phyloP scores from a whole-genome alignment of 1,140 invertebrate genomes.

The Rhyacophila brunnea region DNA sequence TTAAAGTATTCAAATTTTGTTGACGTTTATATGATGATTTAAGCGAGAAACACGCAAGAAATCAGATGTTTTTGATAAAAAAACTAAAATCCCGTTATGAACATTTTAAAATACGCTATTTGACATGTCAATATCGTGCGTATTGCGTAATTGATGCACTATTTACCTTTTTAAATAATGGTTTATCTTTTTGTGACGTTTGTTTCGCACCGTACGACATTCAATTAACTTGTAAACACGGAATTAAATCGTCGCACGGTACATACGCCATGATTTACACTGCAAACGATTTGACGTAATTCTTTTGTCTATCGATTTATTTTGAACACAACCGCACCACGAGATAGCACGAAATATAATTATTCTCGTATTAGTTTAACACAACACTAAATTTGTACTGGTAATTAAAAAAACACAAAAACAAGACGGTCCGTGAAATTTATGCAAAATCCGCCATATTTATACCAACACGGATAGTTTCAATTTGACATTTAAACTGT shows the following conservation, averaged over 20 bases:
- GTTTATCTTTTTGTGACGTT: too few relatives aligned
- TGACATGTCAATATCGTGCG: background rate
- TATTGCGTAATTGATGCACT: too few relatives aligned
- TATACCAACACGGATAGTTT: background rate
- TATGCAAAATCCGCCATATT: slow-evolving; percentile 3
- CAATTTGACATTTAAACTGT: background rate
- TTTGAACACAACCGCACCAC: background rate
- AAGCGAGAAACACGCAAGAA: too few relatives aligned
- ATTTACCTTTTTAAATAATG: too few relatives aligned
- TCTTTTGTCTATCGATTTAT: background rate
- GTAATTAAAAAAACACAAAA: too few relatives aligned
- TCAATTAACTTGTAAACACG: background rate
- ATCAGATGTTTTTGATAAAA: background rate
- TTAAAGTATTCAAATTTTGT: too few relatives aligned
- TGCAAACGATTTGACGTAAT: background rate
- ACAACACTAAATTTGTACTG: background rate
- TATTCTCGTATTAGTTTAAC: background rate
- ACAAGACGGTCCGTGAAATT: background rate
- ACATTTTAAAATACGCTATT: background rate
- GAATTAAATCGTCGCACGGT: background rate
- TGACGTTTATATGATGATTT: too few relatives aligned
- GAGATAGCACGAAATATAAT: background rate
- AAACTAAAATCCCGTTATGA: background rate
- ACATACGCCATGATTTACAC: background rate
- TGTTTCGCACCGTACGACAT: too few relatives aligned